Conservation (phyloP, 92 coral and sea anemone species). For the Phenganax stokvisi region DNA sequence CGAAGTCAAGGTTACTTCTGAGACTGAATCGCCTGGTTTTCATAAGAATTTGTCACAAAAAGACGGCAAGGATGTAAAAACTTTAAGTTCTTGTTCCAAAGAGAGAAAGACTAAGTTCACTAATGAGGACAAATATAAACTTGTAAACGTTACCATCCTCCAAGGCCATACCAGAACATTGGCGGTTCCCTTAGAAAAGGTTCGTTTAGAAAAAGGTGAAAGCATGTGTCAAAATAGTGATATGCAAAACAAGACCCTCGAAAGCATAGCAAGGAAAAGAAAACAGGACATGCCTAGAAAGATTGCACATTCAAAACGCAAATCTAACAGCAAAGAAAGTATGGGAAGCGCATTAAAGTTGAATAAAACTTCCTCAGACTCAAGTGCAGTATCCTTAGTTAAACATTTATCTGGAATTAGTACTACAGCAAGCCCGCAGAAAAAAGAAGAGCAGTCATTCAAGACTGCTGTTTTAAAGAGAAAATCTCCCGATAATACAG, state of each 20-base stretch:
- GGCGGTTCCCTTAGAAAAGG: constrained; percentile 18
- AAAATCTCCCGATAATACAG: neutral
- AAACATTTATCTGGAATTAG: neutral
- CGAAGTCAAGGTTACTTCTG: constrained; percentile 10
- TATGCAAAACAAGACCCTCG: neutral
- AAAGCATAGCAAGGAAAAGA: neutral
- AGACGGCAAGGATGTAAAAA: neutral
- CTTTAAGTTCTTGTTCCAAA: neutral
- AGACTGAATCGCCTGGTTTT: neutral
- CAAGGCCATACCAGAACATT: constrained; percentile 34
- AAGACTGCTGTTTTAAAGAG: neutral
- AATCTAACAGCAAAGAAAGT: neutral
- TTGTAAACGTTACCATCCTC: constrained; percentile 29
- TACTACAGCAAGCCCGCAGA: constrained; percentile 1
- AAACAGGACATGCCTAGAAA: constrained; percentile 10
- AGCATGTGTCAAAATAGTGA: neutral
- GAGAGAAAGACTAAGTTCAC: neutral
- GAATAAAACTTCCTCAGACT: neutral
- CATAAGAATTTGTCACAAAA: neutral
- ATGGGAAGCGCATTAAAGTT: neutral
- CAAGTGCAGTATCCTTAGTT: neutral
- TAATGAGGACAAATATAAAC: constrained; percentile 21
- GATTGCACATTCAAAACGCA: constrained; percentile 7
- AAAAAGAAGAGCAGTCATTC: neutral
- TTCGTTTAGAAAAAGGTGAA: neutral